Evolutionary conservation across 2,888 invertebrate genomes (phyloP).

Genomic region (Synergus gifuensis): DNA sequence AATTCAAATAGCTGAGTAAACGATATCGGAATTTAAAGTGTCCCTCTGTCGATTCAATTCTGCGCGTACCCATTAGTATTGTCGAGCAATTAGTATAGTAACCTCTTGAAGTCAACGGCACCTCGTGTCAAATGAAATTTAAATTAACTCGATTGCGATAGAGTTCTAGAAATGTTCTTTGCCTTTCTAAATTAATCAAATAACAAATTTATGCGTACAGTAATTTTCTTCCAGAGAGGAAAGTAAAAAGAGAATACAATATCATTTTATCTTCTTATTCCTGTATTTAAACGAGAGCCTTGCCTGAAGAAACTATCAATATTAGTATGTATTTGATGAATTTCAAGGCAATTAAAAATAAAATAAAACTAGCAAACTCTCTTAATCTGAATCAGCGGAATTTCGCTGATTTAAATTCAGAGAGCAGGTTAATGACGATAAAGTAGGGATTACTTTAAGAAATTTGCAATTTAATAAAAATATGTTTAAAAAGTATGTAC

Average conservation of each 20-base stretch:
- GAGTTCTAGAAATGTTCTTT: background rate
- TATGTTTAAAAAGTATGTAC: no score
- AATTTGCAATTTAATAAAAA: no score
- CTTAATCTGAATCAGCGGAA: no score
- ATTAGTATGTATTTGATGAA: no score
- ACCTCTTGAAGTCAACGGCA: conserved; percentile 9
- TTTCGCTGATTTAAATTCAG: no score
- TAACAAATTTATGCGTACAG: background rate
- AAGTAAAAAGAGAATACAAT: background rate
- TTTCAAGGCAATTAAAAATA: no score
- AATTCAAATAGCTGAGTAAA: conserved; percentile 11
- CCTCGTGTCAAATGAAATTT: conserved; percentile 23
- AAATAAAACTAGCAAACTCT: no score
- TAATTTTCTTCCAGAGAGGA: background rate
- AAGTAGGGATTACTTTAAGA: no score
- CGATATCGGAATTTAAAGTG: conserved; percentile 5
- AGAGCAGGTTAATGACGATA: no score
- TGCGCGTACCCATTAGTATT: conserved; percentile 38
- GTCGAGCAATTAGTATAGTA: conserved; percentile 45
- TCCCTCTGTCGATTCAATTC: conserved; percentile 22
- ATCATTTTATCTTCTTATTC: background rate
- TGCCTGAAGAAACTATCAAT: no score
- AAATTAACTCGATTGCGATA: conserved; percentile 5
- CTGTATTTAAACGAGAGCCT: background rate
- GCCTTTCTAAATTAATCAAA: background rate